These are phyloP conservation scores for Ivindomyrus marchei DNA, from an alignment of 2,113 vertebrate species.

Conservation along the genomic window DNA sequence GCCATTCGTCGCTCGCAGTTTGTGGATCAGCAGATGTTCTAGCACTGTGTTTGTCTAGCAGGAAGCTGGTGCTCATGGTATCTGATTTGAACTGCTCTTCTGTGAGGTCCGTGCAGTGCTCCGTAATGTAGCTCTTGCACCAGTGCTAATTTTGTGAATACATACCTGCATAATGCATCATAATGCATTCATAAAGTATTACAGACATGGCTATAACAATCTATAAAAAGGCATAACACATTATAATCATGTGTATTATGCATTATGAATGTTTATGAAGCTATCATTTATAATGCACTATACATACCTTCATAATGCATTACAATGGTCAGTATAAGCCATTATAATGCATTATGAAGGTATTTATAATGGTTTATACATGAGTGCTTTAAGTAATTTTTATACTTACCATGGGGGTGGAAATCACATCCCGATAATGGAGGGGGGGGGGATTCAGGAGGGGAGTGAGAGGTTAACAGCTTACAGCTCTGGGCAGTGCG, in stretches of 20 bases:
- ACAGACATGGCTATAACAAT: not conserved
- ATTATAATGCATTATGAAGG: too few species aligned
- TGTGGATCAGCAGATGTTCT: not conserved
- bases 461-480: not conserved
- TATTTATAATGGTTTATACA: not conserved
- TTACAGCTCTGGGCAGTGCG: not conserved
- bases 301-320: not conserved
- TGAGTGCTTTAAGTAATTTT: not conserved
- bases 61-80: not conserved
- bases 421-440: not conserved
- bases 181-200: not conserved
- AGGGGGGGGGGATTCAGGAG: not conserved
- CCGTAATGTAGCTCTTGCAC: not conserved
- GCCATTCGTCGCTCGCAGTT: not conserved
- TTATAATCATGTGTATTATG: not conserved
- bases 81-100: not conserved
- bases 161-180: not conserved
- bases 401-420: not conserved
- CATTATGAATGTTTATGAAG: not conserved
- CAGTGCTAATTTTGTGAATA: not conserved
- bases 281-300: not conserved
- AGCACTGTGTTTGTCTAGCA: not conserved
- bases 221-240: not conserved
- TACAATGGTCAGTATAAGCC: not conserved
- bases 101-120: not conserved